Evolutionary conservation across 2,888 invertebrate genomes (phyloP).

Genomic region (Drosophila mulleri): DNA sequence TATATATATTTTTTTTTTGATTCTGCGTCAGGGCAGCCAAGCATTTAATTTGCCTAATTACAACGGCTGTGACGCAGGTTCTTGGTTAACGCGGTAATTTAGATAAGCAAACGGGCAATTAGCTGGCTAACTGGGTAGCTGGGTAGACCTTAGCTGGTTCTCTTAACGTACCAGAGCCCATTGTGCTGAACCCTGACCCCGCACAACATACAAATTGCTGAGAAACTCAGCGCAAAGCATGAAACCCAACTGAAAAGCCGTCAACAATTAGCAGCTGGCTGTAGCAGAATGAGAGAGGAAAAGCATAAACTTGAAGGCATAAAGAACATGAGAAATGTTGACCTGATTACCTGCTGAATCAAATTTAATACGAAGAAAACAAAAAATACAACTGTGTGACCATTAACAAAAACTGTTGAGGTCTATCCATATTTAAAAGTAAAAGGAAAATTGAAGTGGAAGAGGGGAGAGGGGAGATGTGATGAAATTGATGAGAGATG

Average conservation of each 20-base stretch:
- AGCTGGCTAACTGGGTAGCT: conserved; percentile 42
- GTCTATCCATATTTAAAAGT: too few relatives aligned
- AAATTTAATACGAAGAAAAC: not conserved
- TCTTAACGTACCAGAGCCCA: conserved; percentile 53
- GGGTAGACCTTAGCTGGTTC: conserved; percentile 54
- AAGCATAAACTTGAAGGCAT: not conserved
- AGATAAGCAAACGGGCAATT: conserved; percentile 79
- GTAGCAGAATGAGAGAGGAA: not conserved
- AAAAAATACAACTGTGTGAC: not conserved
- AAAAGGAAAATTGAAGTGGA: not conserved
- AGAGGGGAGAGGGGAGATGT: not conserved
- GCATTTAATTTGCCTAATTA: conserved; percentile 78
- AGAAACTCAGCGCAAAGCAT: conserved; percentile 28
- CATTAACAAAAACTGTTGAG: too few relatives aligned
- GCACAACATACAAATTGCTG: conserved; percentile 67
- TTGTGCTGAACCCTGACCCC: conserved; percentile 79
- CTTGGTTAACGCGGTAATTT: conserved; percentile 81
- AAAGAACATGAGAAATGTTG: not conserved
- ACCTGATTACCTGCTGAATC: conserved; percentile 1
- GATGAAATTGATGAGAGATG: not conserved
- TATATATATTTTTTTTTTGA: not conserved
- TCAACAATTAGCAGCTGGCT: conserved; percentile 50
- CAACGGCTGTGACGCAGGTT: conserved; percentile 69
- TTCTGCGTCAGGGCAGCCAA: conserved; percentile 65
- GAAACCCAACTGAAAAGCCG: conserved; percentile 30